These are phyloP conservation scores for Lampris megalopsis DNA, from an alignment of 2,113 vertebrate species.

Conservation along the genomic window DNA sequence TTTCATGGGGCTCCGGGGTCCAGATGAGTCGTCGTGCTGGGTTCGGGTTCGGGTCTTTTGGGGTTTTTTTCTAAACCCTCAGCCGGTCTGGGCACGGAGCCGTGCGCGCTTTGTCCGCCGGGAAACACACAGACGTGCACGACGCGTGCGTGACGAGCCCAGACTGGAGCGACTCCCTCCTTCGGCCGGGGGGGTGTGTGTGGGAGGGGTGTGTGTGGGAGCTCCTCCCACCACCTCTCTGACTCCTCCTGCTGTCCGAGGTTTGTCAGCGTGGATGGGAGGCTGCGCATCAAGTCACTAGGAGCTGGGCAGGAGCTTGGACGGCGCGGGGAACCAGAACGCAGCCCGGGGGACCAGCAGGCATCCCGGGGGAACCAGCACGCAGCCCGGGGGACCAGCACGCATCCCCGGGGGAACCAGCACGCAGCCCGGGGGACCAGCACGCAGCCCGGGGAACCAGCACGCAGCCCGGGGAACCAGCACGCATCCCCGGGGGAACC, in stretches of 20 bases:
- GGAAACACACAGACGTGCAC: slow-evolving; percentile 15
- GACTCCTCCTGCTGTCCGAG: slow-evolving; percentile 75
- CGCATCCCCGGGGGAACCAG: no score
- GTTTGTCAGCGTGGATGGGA: not conserved
- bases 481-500: no score
- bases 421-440: no score
- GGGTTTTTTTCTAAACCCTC: not conserved
- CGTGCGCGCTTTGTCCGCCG: slow-evolving; percentile 17
- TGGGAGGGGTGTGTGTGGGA: no score
- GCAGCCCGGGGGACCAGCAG: no score
- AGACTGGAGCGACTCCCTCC: slow-evolving; percentile 56
- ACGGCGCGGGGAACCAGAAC: no score
- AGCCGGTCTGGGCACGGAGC: not conserved
- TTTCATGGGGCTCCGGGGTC: slow-evolving; percentile 54
- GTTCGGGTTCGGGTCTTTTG: not conserved
- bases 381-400: no score
- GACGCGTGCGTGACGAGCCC: slow-evolving; percentile 35
- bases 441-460: no score
- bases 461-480: no score
- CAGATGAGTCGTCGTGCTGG: not conserved
- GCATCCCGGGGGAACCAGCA: no score
- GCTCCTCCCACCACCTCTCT: slow-evolving; percentile 38
- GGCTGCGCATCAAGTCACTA: no score
- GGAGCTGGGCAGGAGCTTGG: no score
- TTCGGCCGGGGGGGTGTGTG: not conserved